These are phyloP conservation scores for Alethe castanea DNA, from an alignment of 2,113 vertebrate genomes.

Conservation along the genomic window DNA sequence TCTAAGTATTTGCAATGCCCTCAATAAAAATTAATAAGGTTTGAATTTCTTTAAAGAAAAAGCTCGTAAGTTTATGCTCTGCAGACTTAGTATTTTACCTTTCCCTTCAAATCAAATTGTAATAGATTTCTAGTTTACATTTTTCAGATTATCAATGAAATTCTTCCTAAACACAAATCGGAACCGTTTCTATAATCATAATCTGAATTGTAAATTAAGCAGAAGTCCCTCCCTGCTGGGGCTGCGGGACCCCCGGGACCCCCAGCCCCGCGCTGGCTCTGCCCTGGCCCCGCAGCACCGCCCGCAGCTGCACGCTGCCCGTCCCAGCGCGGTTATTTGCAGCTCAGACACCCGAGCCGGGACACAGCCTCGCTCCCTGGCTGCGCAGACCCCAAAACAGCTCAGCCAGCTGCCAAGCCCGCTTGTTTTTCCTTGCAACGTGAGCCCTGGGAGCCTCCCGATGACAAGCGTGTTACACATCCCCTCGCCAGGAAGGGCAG, in stretches of 20 bases:
- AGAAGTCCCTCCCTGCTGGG: rapidly evolving
- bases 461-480: neutral
- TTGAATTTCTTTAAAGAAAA: too few species aligned
- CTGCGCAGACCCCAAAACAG: neutral
- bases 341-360: neutral
- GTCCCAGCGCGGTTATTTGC: neutral
- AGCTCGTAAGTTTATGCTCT: too few species aligned
- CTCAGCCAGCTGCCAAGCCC: neutral
- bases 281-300: neutral
- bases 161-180: too few species aligned
- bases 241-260: rapidly evolving
- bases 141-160: too few species aligned
- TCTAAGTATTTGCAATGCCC: too few species aligned
- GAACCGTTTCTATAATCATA: too few species aligned
- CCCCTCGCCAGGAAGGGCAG: neutral
- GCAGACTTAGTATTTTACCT: too few species aligned
- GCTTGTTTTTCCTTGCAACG: neutral
- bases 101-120: too few species aligned
- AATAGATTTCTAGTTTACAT: too few species aligned
- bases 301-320: neutral
- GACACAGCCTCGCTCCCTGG: neutral
- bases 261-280: neutral
- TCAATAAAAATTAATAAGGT: too few species aligned
- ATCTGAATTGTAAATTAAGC: too few species aligned
- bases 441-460: neutral